phyloP scores from a whole-genome alignment of 2,888 invertebrate species.

The Parapristionchus giblindavisi region DNA sequence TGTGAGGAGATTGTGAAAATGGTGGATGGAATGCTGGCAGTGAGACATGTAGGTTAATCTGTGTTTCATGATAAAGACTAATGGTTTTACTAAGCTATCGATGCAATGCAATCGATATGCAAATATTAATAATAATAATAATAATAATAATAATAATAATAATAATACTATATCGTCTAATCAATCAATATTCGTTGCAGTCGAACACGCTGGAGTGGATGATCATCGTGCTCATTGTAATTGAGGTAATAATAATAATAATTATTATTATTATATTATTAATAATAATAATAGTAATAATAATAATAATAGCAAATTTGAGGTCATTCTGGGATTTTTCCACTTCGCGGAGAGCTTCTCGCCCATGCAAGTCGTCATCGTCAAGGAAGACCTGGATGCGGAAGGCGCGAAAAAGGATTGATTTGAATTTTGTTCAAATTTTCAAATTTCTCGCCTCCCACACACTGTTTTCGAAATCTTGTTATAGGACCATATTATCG shows the following conservation, averaged over 20 bases:
- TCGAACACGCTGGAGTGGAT: conserved; percentile 92
- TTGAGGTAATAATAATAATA: conserved; percentile 79
- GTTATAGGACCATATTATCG: too few relatives aligned
- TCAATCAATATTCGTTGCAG: conserved; percentile 40
- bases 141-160: too few relatives aligned
- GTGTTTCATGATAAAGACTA: background rate
- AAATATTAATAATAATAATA: too few relatives aligned
- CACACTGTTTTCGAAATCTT: too few relatives aligned
- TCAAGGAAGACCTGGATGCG: background rate
- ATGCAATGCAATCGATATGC: too few relatives aligned
- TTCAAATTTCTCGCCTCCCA: too few relatives aligned
- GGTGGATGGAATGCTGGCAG: conserved; percentile 87
- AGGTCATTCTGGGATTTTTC: conserved; percentile 48
- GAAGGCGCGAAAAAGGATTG: too few relatives aligned
- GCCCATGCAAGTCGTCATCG: conserved; percentile 41
- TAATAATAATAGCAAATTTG: background rate
- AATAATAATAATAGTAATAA: conserved; percentile 47
- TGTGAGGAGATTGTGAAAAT: conserved; percentile 91
- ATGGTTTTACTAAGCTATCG: too few relatives aligned
- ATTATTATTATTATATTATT: background rate
- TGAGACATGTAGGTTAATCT: conserved; percentile 79
- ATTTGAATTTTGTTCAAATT: too few relatives aligned
- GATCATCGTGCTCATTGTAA: conserved; percentile 92
- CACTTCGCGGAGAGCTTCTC: conserved; percentile 51
- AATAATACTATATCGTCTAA: background rate